phyloP scores from a whole-genome alignment of 2,888 invertebrate genomes.

The Rhingia campestris region DNA sequence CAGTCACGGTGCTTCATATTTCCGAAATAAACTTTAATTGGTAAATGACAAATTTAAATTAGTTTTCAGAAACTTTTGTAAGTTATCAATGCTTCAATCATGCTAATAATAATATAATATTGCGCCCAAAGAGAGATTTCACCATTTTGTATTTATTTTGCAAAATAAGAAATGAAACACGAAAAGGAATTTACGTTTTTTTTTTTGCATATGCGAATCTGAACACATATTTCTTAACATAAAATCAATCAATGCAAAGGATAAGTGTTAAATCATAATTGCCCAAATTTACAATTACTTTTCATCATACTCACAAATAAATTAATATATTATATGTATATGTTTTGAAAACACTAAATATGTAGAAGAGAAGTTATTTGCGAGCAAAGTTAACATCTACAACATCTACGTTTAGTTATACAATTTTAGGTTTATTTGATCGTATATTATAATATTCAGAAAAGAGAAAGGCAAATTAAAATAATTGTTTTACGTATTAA shows the following conservation, averaged over 20 bases:
- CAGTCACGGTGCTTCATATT: too few relatives aligned
- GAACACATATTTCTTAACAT: background rate
- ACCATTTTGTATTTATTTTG: background rate
- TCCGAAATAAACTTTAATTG: too few relatives aligned
- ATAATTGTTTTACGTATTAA: slow-evolving; percentile 44
- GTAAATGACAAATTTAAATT: too few relatives aligned
- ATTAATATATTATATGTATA: background rate
- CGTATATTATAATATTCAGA: slow-evolving; percentile 1
- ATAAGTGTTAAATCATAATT: background rate
- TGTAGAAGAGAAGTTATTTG: slow-evolving; percentile 26
- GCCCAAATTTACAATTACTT: background rate
- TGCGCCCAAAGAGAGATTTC: background rate
- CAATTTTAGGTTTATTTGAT: slow-evolving; percentile 32
- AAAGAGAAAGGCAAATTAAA: slow-evolving; percentile 56
- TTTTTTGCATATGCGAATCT: slow-evolving; percentile 27
- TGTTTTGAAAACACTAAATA: slow-evolving; percentile 2
- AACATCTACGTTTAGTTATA: slow-evolving; percentile 53
- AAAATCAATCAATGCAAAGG: slow-evolving; percentile 1
- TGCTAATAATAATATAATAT: background rate
- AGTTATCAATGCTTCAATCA: too few relatives aligned
- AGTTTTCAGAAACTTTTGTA: too few relatives aligned
- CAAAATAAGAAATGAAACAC: background rate
- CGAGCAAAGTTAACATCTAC: slow-evolving; percentile 61
- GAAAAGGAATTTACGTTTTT: too few relatives aligned
- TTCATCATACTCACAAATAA: slow-evolving; percentile 8